Evolutionary conservation across 2,888 invertebrate genomes (phyloP), one percentile per base, ranked within the genome.

Genomic region (Taphrorychus bicolor): DNA sequence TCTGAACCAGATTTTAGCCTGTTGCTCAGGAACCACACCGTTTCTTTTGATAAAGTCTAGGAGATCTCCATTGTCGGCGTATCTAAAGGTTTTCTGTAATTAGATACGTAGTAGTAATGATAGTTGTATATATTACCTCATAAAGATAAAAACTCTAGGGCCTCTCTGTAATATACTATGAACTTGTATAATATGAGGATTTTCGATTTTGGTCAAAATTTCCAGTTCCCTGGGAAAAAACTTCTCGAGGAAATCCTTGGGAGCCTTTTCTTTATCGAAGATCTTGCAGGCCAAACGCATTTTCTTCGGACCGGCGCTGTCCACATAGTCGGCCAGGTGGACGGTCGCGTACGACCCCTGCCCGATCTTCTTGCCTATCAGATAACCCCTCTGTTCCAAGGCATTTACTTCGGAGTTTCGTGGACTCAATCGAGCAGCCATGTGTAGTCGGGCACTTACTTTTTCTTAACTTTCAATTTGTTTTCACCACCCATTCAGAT

Each of bases 141-240:
- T 95, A 78, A 95, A 93, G 75, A 95, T 94, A 81, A 94, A 95
- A 53, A 94, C 92, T 76, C 92, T 86, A 7, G 91, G 90, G 2
- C 93, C 93, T 69, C 93, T 86, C 78, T 94, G 92, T 64, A 94
- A 83, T 72, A 93, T 93, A 79, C 93, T 93, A 79, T 94, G 93
- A 21, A 95, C 92, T 85, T 92, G 92, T 72, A 96, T 93, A 52
- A 97, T 91, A 79, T 96, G 92, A 5, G 94, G 92, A 83, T 97
- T 95, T 80, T 94, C 91, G 72, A 97, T 91, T 82, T 92, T 91
- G 21, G 92, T 93, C 68, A 96, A 83, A 74, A 97, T 94, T 75
- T 95, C 93, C 73, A 97, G 85, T 85, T 97, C 97, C 67, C 97
- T 88, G 22, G 97, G 96, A 77, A 97, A 93, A 84, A 97, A 97